phyloP scores from a whole-genome alignment of 2,797 vertebrate genomes.

The Molossus alvarezi region DNA sequence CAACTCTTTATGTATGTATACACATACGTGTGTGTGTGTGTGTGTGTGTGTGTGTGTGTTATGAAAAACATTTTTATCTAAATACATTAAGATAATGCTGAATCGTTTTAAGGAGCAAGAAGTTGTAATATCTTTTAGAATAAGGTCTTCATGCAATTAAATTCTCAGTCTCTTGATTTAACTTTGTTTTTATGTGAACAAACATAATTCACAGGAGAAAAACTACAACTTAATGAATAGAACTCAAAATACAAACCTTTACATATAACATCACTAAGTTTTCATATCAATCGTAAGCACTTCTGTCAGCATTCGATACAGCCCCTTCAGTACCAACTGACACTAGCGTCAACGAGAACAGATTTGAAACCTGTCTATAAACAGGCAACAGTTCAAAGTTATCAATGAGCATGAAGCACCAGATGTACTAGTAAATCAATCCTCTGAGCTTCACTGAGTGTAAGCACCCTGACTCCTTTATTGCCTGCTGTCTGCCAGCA shows the following conservation, averaged over 20 bases:
- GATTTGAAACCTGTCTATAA: background rate
- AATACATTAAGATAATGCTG: slow-evolving; percentile 37
- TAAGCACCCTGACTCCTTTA: background rate
- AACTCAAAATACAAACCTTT: slow-evolving; percentile 22
- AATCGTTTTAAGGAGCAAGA: background rate
- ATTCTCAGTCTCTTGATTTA: background rate
- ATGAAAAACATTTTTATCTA: slow-evolving; percentile 8
- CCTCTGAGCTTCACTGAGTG: background rate
- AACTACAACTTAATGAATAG: slow-evolving; percentile 24
- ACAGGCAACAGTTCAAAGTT: background rate
- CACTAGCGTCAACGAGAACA: background rate
- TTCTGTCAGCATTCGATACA: background rate
- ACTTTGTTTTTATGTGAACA: slow-evolving; percentile 34
- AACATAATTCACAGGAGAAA: background rate
- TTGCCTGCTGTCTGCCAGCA: background rate
- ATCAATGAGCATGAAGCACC: background rate
- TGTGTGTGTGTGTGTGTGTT: background rate
- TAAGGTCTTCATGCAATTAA: background rate
- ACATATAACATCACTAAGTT: background rate
- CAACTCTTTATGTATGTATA: background rate
- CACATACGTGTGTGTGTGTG: background rate
- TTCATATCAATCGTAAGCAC: slow-evolving; percentile 11
- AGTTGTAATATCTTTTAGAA: slow-evolving; percentile 9
- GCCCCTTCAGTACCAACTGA: background rate
- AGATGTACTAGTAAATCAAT: background rate